Percentiles rank a stretch among this genome's conserved stretches.
Evolutionary conservation across 2,888 invertebrate genomes (phyloP).

Genomic region (Protodeltote pygarga): DNA sequence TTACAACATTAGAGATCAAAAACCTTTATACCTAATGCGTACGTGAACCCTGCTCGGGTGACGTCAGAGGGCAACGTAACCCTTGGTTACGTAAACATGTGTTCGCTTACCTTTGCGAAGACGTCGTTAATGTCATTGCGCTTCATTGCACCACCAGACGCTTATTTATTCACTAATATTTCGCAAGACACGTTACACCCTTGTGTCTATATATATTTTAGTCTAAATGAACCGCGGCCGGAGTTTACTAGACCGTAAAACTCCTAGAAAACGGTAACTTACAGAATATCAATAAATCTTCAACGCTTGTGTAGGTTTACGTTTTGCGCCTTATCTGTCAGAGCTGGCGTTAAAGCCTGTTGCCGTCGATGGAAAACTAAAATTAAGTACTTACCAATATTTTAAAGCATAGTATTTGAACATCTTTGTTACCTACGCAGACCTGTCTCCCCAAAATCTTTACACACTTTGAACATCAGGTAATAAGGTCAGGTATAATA

Average conservation of each 20-base stretch:
- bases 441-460: no score
- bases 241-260: slow-evolving; percentile 17
- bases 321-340: slow-evolving; percentile 13
- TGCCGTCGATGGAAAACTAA: slow-evolving; percentile 14
- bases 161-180: slow-evolving; percentile 31
- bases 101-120: slow-evolving; percentile 12
- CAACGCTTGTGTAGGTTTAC: slow-evolving; percentile 39
- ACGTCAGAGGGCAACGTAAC: slow-evolving; percentile 23
- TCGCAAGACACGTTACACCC: slow-evolving; percentile 23
- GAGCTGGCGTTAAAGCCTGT: slow-evolving; percentile 32
- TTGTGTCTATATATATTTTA: slow-evolving; percentile 34
- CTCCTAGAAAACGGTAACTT: slow-evolving; percentile 39
- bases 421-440: no score
- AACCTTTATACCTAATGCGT: slow-evolving; percentile 3
- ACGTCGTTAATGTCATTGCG: slow-evolving; percentile 23
- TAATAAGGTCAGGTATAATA: no score
- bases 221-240: slow-evolving; percentile 5
- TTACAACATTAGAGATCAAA: no score
- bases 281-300: slow-evolving; percentile 48
- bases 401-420: no score
- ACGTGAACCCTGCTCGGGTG: neutral
- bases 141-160: slow-evolving; percentile 35
- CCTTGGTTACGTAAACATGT: slow-evolving; percentile 35
- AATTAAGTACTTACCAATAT: no score
- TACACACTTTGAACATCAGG: no score